Base-by-base conservation (phyloP, 2,113 vertebrate species). In the Onychorhynchus coronatus region DNA sequence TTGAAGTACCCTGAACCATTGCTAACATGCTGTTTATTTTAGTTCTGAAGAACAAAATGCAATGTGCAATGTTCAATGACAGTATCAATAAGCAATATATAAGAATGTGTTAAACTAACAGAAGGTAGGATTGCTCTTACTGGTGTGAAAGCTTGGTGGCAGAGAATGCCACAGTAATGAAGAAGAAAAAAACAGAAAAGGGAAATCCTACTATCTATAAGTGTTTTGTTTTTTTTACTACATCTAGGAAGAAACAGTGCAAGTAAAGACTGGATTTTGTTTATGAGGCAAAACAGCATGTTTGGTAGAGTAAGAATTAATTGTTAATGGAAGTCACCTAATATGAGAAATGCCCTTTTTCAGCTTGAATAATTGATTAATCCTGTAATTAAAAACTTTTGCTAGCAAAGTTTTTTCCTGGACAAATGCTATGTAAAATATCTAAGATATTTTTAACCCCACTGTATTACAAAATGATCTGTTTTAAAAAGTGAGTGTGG, bases 401-500 rank as follows among this genome's bases (percentile, higher is more conserved):
- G 46, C 76, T 88, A 83, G 71, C 47, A 93, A 93, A 89, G 42
- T 52, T 50, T 76, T 68, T 62, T 70, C 35, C 35, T 76, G 70
- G 52, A 42, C 35, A 85, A 75, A 75, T 58, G 61, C 61, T 67
- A 49, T 39, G 50, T 66, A 85, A 66, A 67, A 66, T 35, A 58
- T n/a, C n/a, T 58, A 23, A 50, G 33, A 46, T 74, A 41, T 65
- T 65, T 85, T 65, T 66, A 61, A 76, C 37, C 42, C 53, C 53
- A 25, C 72, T 68, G 23, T 68, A 67, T 76, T 75, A 41, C 62
- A 86, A 37, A 63, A 86, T 82, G 95, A 92, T 91, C 74, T 85
- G 70, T 79, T 83, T 97, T 94, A 42, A 84, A 97, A 78, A 95
- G 93, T 95, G 95, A 90, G 73, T 88, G 88, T 88, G 91, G 91